phyloP scores from a whole-genome alignment of 2,113 vertebrate species.

The Paracanthobrama guichenoti region DNA sequence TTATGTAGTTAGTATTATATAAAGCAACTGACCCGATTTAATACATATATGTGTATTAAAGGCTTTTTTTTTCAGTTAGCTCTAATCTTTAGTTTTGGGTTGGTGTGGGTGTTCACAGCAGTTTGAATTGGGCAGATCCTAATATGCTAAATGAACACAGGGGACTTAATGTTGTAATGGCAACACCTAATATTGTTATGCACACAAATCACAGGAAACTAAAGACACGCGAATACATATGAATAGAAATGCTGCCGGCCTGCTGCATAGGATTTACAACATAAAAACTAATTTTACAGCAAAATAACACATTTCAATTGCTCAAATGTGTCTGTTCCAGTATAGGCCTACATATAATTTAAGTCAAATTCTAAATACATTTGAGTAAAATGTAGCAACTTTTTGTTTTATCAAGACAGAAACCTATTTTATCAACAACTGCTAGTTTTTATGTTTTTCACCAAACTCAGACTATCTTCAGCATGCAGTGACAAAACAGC shows the following conservation, averaged over 20 bases:
- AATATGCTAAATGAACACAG: not conserved
- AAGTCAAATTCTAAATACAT: not conserved
- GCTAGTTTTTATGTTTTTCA: too few relatives aligned
- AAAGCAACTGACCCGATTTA: not conserved
- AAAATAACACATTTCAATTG: not conserved
- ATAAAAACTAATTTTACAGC: not conserved
- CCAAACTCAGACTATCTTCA: not conserved
- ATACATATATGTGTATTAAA: not conserved
- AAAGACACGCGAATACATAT: not conserved
- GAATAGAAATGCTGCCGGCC: not conserved
- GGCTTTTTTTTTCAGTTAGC: not conserved
- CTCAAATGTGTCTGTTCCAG: not conserved
- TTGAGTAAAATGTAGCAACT: not conserved
- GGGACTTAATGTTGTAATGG: slow-evolving; percentile 13
- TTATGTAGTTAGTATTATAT: not conserved
- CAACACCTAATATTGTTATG: slow-evolving; percentile 34
- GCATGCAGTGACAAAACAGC: not conserved
- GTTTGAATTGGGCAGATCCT: slow-evolving; percentile 8
- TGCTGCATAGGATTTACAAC: not conserved
- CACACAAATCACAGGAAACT: slow-evolving; percentile 18
- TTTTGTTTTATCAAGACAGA: too few relatives aligned
- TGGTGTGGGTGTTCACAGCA: slow-evolving; percentile 7
- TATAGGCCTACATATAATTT: not conserved
- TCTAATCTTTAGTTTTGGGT: not conserved
- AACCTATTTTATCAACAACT: too few relatives aligned